phyloP scores from a whole-genome alignment of 2,797 vertebrate species.

The Rhinogobio ventralis region DNA sequence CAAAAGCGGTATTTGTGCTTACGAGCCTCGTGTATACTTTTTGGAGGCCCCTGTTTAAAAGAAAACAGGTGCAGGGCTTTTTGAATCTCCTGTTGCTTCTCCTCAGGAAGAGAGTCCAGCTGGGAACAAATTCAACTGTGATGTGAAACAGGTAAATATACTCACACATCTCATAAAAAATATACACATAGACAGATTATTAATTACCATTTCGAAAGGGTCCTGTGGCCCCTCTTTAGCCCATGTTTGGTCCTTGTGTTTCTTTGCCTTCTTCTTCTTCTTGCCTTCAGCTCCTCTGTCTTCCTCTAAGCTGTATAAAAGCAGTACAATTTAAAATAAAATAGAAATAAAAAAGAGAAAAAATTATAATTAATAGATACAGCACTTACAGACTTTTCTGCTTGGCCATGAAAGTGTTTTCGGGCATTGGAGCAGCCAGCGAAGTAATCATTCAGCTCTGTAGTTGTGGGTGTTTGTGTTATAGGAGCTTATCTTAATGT shows the following conservation, averaged over 20 bases:
- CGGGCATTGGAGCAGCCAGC: conserved; percentile 25
- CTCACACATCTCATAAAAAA: neutral
- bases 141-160: neutral
- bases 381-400: conserved; percentile 49
- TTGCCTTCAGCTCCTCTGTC: conserved; percentile 4
- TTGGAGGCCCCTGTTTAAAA: conserved; percentile 85
- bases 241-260: conserved; percentile 38
- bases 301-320: conserved; percentile 3
- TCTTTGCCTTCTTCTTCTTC: conserved; percentile 46
- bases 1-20: conserved; percentile 91
- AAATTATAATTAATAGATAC: neutral
- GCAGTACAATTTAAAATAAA: conserved; percentile 1
- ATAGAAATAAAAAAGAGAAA: neutral
- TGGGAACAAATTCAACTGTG: conserved; percentile 64
- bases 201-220: conserved; percentile 67
- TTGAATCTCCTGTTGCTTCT: conserved; percentile 96
- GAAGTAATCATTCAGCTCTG: neutral
- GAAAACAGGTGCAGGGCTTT: conserved; percentile 94
- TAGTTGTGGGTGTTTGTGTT: conserved; percentile 39
- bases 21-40: conserved; percentile 89
- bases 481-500: conserved; percentile 54
- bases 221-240: conserved; percentile 36
- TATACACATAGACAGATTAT: neutral
- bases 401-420: conserved; percentile 46
- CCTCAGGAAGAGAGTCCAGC: conserved; percentile 89